Conservation (phyloP, 2,113 vertebrate genomes). For the Azemiops feae region DNA sequence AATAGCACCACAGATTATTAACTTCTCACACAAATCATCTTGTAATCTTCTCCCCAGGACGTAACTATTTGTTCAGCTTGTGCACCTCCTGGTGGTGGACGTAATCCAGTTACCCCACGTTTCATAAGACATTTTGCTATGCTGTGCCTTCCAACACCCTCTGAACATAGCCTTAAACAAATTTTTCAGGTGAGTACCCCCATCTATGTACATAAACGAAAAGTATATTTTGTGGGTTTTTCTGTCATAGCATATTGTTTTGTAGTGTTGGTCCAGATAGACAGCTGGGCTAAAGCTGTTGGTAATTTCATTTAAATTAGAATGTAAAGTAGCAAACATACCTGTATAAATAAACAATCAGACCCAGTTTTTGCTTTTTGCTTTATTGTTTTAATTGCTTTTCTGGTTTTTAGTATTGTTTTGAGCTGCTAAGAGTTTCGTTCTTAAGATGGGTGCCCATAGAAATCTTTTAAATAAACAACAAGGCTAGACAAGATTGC, state of each 20-base stretch:
- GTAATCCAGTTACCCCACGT: conserved; percentile 81
- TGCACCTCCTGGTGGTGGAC: conserved; percentile 82
- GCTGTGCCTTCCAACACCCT: conserved; percentile 80
- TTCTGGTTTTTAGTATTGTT: not conserved
- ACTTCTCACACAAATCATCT: conserved; percentile 22
- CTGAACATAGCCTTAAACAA: conserved; percentile 81
- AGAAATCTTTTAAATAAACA: not conserved
- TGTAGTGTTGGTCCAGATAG: not conserved
- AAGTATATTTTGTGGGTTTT: not conserved
- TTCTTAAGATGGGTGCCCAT: not conserved
- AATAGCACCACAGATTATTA: conserved; percentile 9
- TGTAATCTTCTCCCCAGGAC: conserved; percentile 65
- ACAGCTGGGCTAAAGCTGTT: not conserved
- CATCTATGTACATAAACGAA: not conserved
- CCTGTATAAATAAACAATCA: not conserved
- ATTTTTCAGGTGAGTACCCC: conserved; percentile 79
- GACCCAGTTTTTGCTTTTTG: not conserved
- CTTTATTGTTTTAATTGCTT: not conserved
- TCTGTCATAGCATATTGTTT: not conserved
- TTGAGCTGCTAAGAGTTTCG: not conserved
- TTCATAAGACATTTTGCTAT: conserved; percentile 84
- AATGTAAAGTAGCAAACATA: not conserved
- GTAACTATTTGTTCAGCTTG: conserved; percentile 80
- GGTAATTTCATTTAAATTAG: not conserved
- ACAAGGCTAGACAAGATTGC: not conserved